Conservation (phyloP, 37 sponge, comb jelly and placozoan species). For the Oopsacas minuta region DNA sequence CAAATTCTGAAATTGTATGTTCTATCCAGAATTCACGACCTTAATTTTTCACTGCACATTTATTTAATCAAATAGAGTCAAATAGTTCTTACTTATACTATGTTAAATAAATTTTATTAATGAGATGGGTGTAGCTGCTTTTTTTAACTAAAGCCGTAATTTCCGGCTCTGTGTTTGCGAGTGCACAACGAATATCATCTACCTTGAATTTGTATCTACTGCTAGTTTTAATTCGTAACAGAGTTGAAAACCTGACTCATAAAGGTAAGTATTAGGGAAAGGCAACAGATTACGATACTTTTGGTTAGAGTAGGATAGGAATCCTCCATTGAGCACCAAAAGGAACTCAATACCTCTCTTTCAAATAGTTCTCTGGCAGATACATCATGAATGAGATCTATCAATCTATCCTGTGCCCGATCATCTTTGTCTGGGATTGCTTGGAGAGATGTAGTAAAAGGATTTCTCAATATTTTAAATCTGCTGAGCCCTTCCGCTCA, state of each 20-base stretch:
- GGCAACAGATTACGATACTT: background rate
- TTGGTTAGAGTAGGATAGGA: constrained; percentile 16
- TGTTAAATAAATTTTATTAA: background rate
- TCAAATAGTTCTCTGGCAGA: constrained; percentile 18
- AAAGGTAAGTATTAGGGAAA: constrained; percentile 2
- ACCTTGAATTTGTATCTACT: background rate
- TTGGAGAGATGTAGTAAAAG: constrained; percentile 9
- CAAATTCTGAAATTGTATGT: too few species aligned
- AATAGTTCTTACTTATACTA: too few species aligned
- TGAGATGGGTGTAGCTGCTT: constrained; percentile 14
- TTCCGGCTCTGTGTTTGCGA: constrained; percentile 14
- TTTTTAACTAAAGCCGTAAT: constrained; percentile 6
- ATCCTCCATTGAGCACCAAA: constrained; percentile 19
- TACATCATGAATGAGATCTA: constrained; percentile 10
- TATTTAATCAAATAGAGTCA: too few species aligned
- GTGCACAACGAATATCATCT: constrained; percentile 17
- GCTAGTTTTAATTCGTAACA: background rate
- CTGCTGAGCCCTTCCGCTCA: constrained; percentile 12
- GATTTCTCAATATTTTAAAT: constrained; percentile 16
- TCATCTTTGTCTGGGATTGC: constrained; percentile 6
- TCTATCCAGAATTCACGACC: too few species aligned
- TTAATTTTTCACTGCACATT: too few species aligned
- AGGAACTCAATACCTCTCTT: background rate
- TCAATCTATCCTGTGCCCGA: constrained; percentile 10
- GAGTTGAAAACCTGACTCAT: background rate